Conservation (phyloP, 2,113 vertebrate species). For the Mohoua ochrocephala region DNA sequence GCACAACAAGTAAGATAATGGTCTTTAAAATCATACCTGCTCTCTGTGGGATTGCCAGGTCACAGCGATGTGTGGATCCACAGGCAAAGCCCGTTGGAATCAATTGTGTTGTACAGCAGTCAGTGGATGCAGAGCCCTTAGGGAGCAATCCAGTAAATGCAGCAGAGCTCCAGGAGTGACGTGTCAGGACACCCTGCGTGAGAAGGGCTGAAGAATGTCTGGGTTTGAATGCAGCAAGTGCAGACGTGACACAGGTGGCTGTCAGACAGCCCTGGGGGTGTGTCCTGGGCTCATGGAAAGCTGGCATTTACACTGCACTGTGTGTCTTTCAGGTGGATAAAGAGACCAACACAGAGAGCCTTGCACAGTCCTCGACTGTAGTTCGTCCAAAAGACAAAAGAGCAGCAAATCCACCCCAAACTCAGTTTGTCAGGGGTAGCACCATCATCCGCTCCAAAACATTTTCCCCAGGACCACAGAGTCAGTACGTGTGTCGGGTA, state of each 20-base stretch:
- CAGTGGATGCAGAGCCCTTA: background rate
- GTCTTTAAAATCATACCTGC: background rate
- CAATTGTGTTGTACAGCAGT: background rate
- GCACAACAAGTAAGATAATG: background rate
- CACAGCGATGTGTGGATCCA: background rate
- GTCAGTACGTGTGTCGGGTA: slow-evolving; percentile 96
- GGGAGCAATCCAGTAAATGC: background rate
- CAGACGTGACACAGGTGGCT: background rate
- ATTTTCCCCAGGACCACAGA: slow-evolving; percentile 95
- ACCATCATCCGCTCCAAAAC: slow-evolving; percentile 98
- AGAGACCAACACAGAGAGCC: slow-evolving; percentile 85
- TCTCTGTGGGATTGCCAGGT: background rate
- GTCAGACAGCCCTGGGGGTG: background rate
- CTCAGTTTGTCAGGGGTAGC: slow-evolving; percentile 87
- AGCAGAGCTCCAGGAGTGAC: background rate
- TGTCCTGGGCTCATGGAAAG: background rate
- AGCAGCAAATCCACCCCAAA: slow-evolving; percentile 75
- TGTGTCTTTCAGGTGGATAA: slow-evolving; percentile 81
- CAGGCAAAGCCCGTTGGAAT: background rate
- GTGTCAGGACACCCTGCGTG: background rate
- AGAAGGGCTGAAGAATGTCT: background rate
- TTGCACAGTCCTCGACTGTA: slow-evolving; percentile 71
- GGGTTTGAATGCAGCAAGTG: background rate
- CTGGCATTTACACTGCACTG: background rate
- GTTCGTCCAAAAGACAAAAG: slow-evolving; percentile 92